These are phyloP conservation scores for Budorcas taxicolor DNA, from an alignment of 2,113 vertebrate genomes.

Conservation along the genomic window DNA sequence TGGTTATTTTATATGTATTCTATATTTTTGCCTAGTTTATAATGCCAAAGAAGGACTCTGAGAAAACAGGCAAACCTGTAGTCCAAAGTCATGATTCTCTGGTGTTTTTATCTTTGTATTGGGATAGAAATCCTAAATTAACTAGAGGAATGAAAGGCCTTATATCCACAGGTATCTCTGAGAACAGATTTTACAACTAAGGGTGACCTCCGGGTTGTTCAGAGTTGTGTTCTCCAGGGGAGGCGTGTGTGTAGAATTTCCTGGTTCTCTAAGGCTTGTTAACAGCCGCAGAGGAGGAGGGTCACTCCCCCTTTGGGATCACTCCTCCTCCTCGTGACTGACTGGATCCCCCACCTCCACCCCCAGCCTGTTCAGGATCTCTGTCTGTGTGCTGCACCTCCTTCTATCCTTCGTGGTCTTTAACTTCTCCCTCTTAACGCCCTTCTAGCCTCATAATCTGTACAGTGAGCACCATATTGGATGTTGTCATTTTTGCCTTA, in stretches of 20 bases:
- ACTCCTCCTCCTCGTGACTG: not conserved
- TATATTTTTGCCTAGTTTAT: not conserved
- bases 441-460: not conserved
- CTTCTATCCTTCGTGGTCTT: fast-evolving
- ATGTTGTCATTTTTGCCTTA: not conserved
- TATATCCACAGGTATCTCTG: not conserved
- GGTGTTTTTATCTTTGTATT: not conserved
- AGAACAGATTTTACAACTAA: not conserved
- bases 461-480: not conserved
- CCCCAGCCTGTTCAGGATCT: not conserved
- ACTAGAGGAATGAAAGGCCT: not conserved
- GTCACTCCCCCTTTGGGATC: fast-evolving
- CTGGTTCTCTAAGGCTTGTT: not conserved
- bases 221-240: not conserved
- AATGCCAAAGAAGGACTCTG: not conserved
- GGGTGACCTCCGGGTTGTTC: no score
- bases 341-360: not conserved
- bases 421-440: not conserved
- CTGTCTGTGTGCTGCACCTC: not conserved
- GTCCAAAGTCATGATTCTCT: not conserved
- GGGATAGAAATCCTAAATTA: not conserved
- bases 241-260: not conserved
- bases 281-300: not conserved
- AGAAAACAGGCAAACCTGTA: not conserved
- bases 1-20: not conserved